Evolutionary conservation across 1,140 invertebrate species (phyloP).

Genomic region (Helicorthomorpha holstii): DNA sequence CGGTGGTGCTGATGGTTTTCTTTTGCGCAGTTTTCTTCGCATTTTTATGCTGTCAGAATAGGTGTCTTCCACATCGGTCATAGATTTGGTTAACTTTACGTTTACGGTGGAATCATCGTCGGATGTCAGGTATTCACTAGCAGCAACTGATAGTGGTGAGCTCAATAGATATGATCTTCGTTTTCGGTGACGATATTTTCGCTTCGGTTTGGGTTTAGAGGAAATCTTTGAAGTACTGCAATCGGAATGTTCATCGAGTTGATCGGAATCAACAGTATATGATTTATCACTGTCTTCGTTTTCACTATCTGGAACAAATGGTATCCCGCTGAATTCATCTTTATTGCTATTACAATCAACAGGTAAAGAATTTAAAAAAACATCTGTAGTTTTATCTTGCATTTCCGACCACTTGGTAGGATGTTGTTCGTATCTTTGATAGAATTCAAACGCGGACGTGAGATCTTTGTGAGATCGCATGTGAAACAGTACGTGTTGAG

Average conservation of each 20-base stretch:
- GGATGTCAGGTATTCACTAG: no score
- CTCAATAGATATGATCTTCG: no score
- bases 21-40: no score
- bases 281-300: neutral
- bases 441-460: neutral
- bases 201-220: no score
- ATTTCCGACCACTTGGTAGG: neutral
- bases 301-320: neutral
- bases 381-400: neutral
- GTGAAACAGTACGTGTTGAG: neutral
- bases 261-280: neutral
- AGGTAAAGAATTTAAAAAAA: neutral
- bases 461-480: neutral
- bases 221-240: no score
- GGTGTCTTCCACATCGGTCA: no score
- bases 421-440: neutral
- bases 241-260: neutral
- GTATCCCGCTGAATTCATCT: neutral
- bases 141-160: no score
- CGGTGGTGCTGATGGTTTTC: no score
- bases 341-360: neutral
- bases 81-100: no score
- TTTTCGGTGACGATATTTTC: no score
- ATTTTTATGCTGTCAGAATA: no score
- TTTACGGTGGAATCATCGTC: no score